Conservation (phyloP, 2,797 vertebrate species). For the Aphelocoma californica region DNA sequence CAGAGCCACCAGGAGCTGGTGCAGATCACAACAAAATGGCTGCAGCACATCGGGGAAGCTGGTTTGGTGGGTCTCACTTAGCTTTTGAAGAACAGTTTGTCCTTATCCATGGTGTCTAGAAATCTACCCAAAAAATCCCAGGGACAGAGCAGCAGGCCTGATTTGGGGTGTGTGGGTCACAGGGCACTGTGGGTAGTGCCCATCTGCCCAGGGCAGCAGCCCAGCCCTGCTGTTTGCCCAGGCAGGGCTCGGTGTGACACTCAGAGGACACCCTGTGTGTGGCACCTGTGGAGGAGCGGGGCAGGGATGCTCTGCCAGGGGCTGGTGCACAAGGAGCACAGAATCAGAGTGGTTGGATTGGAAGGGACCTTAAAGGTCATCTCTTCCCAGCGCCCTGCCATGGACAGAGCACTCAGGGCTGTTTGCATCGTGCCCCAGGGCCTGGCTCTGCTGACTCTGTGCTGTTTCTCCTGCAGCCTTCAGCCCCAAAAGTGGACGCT, state of each 20-base stretch:
- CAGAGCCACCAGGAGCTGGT: not conserved
- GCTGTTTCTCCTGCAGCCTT: constrained; percentile 73
- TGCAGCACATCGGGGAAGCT: fast-evolving
- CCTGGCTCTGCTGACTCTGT: not conserved
- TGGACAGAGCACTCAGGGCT: not conserved
- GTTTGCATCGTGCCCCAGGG: not conserved
- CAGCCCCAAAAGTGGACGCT: constrained; percentile 80
- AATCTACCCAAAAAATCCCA: not conserved
- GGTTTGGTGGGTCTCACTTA: not conserved
- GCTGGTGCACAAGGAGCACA: not conserved
- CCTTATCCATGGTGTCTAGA: not conserved
- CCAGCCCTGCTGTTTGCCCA: not conserved
- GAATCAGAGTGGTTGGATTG: not conserved
- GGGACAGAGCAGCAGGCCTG: not conserved
- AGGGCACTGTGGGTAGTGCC: not conserved
- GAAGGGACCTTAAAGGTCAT: not conserved
- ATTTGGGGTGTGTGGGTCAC: not conserved
- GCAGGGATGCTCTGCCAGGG: not conserved
- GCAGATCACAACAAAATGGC: not conserved
- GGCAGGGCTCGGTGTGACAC: fast-evolving
- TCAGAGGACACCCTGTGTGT: not conserved
- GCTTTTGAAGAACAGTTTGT: not conserved
- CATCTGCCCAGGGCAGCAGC: not conserved
- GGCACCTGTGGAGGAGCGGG: not conserved
- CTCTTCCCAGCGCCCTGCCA: not conserved